phyloP scores from a whole-genome alignment of 2,113 vertebrate genomes.

The Elephantulus edwardii region DNA sequence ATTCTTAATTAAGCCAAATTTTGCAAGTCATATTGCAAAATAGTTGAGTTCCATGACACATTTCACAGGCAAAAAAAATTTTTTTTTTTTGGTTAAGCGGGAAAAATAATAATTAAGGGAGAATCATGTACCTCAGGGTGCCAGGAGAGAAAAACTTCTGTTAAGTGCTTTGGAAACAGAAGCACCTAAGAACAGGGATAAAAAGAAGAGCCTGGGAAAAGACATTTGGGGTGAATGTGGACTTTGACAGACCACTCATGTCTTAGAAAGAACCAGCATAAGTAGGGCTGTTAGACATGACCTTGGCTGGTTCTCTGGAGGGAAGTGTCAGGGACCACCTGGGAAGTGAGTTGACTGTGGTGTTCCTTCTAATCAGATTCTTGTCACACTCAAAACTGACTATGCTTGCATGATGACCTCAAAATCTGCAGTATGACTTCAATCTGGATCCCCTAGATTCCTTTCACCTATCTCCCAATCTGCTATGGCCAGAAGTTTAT shows the following conservation, averaged over 20 bases:
- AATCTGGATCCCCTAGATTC: background rate
- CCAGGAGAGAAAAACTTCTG: background rate
- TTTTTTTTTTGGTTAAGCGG: background rate
- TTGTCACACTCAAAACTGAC: background rate
- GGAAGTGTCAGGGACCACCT: background rate
- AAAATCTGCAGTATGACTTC: background rate
- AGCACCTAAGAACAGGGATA: background rate
- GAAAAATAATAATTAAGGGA: background rate
- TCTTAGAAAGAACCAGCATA: background rate
- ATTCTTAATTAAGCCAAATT: slow-evolving; percentile 40
- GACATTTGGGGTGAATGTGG: background rate
- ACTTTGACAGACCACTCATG: background rate
- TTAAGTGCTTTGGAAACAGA: background rate
- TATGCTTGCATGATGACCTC: background rate
- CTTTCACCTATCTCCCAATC: background rate
- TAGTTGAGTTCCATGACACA: background rate
- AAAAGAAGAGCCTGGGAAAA: background rate
- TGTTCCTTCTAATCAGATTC: background rate
- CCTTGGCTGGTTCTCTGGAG: background rate
- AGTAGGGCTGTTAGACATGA: background rate
- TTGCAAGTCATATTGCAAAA: background rate
- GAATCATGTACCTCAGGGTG: background rate
- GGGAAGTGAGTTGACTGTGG: background rate
- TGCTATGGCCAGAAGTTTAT: background rate
- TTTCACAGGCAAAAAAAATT: background rate